Conservation (phyloP, 2,888 invertebrate genomes). For the Chloroclysta siterata region DNA sequence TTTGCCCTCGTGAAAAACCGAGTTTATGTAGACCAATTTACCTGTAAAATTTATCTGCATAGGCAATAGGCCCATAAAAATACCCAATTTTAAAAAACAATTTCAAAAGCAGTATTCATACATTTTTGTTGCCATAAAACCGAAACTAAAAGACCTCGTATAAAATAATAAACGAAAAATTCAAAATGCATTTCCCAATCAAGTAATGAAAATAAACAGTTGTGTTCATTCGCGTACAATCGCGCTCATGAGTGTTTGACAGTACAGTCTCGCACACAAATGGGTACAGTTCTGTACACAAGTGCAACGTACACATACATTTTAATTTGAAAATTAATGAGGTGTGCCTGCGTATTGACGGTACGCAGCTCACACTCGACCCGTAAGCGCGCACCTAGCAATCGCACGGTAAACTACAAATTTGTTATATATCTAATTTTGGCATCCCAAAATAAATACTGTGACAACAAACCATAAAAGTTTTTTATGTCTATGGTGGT, state of each 20-base stretch:
- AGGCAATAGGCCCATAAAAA: no score
- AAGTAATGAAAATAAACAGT: conserved; percentile 25
- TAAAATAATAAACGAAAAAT: conserved; percentile 9
- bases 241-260: conserved; percentile 3
- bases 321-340: conserved; percentile 51
- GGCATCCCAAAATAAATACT: no score
- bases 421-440: no score
- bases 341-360: conserved; percentile 39
- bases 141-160: neutral
- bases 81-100: no score
- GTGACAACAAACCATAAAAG: no score
- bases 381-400: neutral
- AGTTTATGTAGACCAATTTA: no score
- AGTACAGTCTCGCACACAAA: conserved; percentile 16
- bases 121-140: no score
- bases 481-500: no score
- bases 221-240: conserved; percentile 20
- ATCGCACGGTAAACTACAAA: no score
- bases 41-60: no score
- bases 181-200: conserved; percentile 20
- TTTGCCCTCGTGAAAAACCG: no score
- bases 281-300: conserved; percentile 39
- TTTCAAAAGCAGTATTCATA: no score
- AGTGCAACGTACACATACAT: conserved; percentile 36
- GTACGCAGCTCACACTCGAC: conserved; percentile 20